Evolutionary conservation across 2,888 invertebrate genomes (phyloP).

Genomic region (Gastrophysa polygoni): DNA sequence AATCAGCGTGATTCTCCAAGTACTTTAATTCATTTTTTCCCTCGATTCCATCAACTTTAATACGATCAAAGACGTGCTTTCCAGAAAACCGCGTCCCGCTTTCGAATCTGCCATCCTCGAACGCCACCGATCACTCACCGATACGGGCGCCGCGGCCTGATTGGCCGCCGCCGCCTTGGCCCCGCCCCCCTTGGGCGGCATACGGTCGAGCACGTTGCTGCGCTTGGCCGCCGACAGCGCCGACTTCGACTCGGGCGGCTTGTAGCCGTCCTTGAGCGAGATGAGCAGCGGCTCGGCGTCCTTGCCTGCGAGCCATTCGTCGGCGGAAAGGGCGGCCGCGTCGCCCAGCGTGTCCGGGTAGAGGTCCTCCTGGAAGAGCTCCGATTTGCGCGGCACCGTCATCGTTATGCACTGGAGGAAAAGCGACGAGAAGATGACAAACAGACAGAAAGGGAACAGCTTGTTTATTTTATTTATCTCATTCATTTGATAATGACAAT

Average conservation of each 20-base stretch:
- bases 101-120: no score
- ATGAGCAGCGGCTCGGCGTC: slow-evolving; percentile 91
- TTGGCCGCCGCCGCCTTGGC: slow-evolving; percentile 33
- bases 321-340: slow-evolving; percentile 85
- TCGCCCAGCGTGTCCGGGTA: slow-evolving; percentile 95
- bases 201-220: slow-evolving; percentile 83
- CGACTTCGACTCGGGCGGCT: slow-evolving; percentile 72
- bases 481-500: no score
- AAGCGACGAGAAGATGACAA: no score
- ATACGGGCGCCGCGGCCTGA: slow-evolving; percentile 42
- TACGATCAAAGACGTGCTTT: no score
- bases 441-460: no score
- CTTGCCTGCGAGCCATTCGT: slow-evolving; percentile 90
- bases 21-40: no score
- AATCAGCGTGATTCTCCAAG: no score
- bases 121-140: slow-evolving; percentile 51
- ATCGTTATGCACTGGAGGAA: slow-evolving; percentile 79
- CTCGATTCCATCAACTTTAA: no score
- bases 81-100: no score
- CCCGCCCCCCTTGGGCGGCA: slow-evolving; percentile 58
- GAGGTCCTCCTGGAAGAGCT: slow-evolving; percentile 95
- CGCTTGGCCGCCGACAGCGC: slow-evolving; percentile 73
- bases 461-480: no score
- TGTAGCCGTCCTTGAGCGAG: slow-evolving; percentile 83
- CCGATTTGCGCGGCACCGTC: slow-evolving; percentile 97